Conservation (phyloP, 2,113 vertebrate species). For the Vulpes ferrilata region DNA sequence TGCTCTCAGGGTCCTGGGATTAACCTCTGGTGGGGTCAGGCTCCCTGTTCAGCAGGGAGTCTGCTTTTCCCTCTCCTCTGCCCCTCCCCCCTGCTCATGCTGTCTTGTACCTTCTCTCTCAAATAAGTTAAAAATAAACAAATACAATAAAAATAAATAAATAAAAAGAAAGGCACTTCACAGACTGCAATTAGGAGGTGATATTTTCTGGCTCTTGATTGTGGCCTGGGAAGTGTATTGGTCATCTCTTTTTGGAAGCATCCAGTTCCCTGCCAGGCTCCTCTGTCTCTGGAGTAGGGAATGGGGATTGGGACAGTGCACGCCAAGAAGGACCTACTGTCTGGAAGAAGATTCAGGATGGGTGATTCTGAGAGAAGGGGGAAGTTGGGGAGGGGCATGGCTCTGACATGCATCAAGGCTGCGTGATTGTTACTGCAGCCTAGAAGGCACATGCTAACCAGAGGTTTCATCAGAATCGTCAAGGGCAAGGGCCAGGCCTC, state of each 20-base stretch:
- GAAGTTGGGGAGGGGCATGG: accelerated
- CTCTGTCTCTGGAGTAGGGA: background rate
- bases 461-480: background rate
- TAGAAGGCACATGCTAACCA: background rate
- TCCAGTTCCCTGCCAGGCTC: background rate
- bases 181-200: background rate
- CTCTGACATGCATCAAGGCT: accelerated
- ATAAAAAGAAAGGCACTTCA: background rate
- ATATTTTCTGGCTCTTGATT: background rate
- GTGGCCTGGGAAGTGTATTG: background rate
- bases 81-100: background rate
- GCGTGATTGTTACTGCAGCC: background rate
- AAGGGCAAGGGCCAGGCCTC: background rate
- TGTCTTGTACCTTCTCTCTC: background rate
- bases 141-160: background rate
- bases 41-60: background rate
- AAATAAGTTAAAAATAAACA: background rate
- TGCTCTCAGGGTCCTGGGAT: background rate
- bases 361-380: background rate
- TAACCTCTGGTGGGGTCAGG: background rate
- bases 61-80: background rate
- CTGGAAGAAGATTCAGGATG: background rate
- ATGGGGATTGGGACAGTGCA: background rate
- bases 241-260: background rate
- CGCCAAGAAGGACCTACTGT: background rate